Base-by-base conservation (phyloP, 2,888 invertebrate genomes). In the Isotomurus palustris region DNA sequence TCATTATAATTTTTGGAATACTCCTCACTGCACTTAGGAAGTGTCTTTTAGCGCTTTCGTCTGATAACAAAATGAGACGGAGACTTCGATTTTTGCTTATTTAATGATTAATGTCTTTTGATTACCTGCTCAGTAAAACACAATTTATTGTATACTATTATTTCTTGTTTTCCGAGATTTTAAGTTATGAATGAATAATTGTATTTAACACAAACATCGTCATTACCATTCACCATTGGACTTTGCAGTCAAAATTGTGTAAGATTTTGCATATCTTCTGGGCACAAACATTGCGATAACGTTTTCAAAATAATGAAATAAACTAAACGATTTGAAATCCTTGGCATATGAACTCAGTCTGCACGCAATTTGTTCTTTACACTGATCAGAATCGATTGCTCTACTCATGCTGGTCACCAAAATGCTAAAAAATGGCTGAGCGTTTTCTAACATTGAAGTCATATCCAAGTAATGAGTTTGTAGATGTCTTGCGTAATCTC, bases 11-110 rank as follows among this genome's bases (percentile, higher is more conserved):
- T n/a, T 35, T 47, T 21, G 56, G 56, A 1, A 14, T 56, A n/a
- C 24, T 56, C 27, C 56, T 56, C n/a, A 56, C 56, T 1, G 56
- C 56, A n/a, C 24, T 56, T 17, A 44, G 56, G 28, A 56, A 56
- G 38, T 52, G 45, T 38, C 44, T 56, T 14, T 45, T 25, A 14
- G 36, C n/a, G 8, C 47, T 56, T 4, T 52, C 56, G 5, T 19
- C 41, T 21, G 56, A 56, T 3, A 24, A 45, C 19, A 38, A 24
- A 21, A 22, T 14, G 2, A 51, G 47, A 22, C 36, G 29, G 28
- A 21, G 47, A 17, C 44, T 56, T n/a, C 28, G 43, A 43, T 56
- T 29, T 43, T 32, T 56, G 27, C 8, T 56, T 12, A 32, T 32
- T 19, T 49, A 21, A 8, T 40, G 6, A 17, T n/a, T n/a, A n/a